phyloP scores from a whole-genome alignment of 2,888 invertebrate genomes.

The Hermaeophaga mercurialis region DNA sequence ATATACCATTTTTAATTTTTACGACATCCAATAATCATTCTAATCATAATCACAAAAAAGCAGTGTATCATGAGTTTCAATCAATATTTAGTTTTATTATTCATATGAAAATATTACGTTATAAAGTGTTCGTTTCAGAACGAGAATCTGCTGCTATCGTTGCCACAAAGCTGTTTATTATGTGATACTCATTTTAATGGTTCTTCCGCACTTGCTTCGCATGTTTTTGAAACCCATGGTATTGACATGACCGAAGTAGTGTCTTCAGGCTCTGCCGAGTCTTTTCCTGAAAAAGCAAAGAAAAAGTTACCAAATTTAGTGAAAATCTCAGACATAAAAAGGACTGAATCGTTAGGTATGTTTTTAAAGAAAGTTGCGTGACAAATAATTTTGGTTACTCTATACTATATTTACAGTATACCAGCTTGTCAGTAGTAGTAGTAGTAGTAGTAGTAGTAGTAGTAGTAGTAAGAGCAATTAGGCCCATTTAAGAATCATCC shows the following conservation, averaged over 20 bases:
- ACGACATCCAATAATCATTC: no score
- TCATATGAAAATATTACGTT: neutral
- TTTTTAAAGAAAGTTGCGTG: no score
- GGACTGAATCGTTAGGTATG: conserved; percentile 42
- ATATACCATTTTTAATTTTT: no score
- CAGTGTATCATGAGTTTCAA: no score
- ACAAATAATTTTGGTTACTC: no score
- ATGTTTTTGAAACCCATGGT: conserved; percentile 61
- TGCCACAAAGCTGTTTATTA: conserved; percentile 60
- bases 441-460: no score
- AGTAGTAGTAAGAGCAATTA: no score
- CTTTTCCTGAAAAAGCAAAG: conserved; percentile 45
- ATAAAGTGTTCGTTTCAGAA: conserved; percentile 27
- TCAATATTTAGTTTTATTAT: neutral
- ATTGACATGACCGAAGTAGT: conserved; percentile 58
- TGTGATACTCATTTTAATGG: conserved; percentile 60
- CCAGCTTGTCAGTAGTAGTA: no score
- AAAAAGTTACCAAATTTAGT: conserved; percentile 54
- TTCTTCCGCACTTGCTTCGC: conserved; percentile 59
- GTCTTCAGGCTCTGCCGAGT: conserved; percentile 32
- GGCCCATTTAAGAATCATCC: no score
- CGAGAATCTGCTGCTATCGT: conserved; percentile 29
- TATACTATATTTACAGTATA: no score
- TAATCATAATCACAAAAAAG: no score
- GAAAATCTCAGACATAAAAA: conserved; percentile 54